Evolutionary conservation across 2,113 vertebrate genomes (phyloP).

Genomic region (Leptobrachium ailaonicum): DNA sequence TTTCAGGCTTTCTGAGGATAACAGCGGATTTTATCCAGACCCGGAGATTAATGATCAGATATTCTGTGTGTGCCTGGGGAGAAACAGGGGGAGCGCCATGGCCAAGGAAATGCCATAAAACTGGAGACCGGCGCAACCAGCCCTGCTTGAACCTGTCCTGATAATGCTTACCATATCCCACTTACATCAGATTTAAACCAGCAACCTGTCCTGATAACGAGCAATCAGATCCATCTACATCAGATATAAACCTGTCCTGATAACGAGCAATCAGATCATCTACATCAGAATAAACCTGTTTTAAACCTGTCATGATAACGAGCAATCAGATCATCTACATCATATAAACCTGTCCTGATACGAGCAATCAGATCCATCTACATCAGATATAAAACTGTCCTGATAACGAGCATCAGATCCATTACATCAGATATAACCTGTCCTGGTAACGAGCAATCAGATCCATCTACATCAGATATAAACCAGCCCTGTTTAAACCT

Average conservation of each 20-base stretch:
- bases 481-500: too few relatives aligned
- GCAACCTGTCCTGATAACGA: neutral
- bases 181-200: too few relatives aligned
- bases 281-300: too few relatives aligned
- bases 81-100: neutral
- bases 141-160: too few relatives aligned
- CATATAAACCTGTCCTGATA: neutral
- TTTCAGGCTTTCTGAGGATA: slow-evolving; percentile 27
- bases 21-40: slow-evolving; percentile 30
- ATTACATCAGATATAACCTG: too few relatives aligned
- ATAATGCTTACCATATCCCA: too few relatives aligned
- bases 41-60: slow-evolving; percentile 37
- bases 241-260: neutral
- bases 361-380: neutral
- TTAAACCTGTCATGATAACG: too few relatives aligned
- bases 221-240: neutral
- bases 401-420: neutral
- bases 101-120: too few relatives aligned
- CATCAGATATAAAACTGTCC: neutral
- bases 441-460: too few relatives aligned
- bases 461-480: too few relatives aligned
- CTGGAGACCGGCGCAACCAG: neutral
- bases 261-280: neutral
- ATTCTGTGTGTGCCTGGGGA: neutral
- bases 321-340: neutral